These are phyloP conservation scores for Erinaceus europaeus DNA, from an alignment of 2,113 vertebrate species.

Conservation along the genomic window DNA sequence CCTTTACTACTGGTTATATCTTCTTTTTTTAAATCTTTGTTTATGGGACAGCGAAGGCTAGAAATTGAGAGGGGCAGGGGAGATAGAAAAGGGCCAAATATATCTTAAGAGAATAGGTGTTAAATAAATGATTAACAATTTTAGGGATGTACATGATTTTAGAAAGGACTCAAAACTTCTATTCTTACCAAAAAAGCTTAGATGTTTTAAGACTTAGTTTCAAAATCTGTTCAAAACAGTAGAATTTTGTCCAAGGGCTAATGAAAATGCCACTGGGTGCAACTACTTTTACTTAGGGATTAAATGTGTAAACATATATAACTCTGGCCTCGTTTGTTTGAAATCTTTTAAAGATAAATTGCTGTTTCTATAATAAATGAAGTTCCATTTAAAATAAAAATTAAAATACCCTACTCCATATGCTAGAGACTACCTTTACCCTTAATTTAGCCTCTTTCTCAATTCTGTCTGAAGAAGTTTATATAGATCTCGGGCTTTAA, in stretches of 20 bases:
- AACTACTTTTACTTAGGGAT: background rate
- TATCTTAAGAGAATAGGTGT: background rate
- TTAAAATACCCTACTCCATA: background rate
- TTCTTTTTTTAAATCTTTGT: too few species aligned
- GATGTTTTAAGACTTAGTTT: background rate
- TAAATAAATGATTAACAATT: background rate
- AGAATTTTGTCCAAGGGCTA: background rate
- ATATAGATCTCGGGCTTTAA: background rate
- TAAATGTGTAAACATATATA: background rate
- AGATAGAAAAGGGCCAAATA: background rate
- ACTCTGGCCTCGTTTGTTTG: background rate
- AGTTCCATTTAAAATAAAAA: slow-evolving; percentile 17
- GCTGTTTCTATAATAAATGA: background rate
- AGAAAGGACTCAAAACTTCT: background rate
- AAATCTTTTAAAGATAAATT: background rate
- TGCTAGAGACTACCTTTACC: background rate
- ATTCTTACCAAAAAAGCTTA: background rate
- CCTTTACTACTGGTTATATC: background rate
- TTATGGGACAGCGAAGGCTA: too few species aligned
- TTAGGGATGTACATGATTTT: background rate
- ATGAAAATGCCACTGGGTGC: background rate
- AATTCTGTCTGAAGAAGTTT: background rate
- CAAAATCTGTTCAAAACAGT: background rate
- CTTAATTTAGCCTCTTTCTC: background rate
- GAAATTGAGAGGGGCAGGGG: too few species aligned